These are phyloP conservation scores for Myripristis murdjan DNA, from an alignment of 2,797 vertebrate species.

Conservation along the genomic window DNA sequence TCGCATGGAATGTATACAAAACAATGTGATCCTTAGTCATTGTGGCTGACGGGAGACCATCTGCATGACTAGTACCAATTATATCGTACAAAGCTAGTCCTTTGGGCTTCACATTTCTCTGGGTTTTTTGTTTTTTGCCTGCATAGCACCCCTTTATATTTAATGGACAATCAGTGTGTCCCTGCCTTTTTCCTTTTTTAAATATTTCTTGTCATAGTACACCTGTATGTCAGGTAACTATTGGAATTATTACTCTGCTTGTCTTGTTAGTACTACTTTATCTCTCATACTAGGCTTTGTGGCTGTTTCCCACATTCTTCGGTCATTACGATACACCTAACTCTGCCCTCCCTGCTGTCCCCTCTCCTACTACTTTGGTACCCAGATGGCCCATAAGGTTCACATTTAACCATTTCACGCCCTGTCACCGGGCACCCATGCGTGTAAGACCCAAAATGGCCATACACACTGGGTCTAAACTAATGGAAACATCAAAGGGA, in stretches of 20 bases:
- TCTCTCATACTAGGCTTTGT: constrained; percentile 2
- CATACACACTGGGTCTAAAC: constrained; percentile 22
- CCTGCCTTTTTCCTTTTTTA: neutral
- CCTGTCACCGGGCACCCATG: constrained; percentile 25
- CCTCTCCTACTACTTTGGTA: constrained; percentile 8
- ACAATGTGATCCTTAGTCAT: constrained; percentile 58
- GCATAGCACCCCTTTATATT: neutral
- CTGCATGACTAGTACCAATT: constrained; percentile 53
- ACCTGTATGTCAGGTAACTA: neutral
- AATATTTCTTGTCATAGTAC: neutral
- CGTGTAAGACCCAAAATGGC: constrained; percentile 32
- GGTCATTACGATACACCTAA: constrained; percentile 20
- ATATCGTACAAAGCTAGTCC: constrained; percentile 27
- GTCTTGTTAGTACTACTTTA: constrained; percentile 4
- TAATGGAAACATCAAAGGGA: constrained; percentile 44
- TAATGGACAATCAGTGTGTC: neutral
- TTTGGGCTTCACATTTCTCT: constrained; percentile 26
- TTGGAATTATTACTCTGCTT: neutral
- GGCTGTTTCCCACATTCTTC: neutral
- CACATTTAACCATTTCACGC: constrained; percentile 65
- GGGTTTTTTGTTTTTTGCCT: neutral
- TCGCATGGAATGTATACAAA: constrained; percentile 54
- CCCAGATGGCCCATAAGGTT: constrained; percentile 50
- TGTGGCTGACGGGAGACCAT: constrained; percentile 46
- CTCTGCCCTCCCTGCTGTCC: neutral